Base-by-base conservation (phyloP, 2,113 vertebrate species). In the Rhabdornis inornatus region DNA sequence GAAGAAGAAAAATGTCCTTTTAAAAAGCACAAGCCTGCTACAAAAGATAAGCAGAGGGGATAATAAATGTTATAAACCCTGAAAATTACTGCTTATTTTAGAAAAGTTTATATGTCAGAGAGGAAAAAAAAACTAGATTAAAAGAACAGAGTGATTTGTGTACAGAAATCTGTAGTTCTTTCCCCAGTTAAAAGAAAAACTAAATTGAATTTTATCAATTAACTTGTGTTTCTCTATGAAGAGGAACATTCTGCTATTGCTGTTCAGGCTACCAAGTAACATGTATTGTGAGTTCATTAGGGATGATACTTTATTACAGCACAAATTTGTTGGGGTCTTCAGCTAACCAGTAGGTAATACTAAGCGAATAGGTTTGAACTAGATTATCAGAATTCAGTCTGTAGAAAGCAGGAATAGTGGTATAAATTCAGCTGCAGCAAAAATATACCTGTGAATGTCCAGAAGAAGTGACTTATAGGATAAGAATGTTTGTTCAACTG, bases 21-120 rank as follows among this genome's bases (percentile, higher is more conserved):
- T 85, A 93, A 95, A 96, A 88, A 90, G 35, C 47, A 63, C 23
- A 93, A 87, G 18, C 39, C 87, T 97, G 90, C 78, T 93, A 90
- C 56, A 28, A 21, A 94, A 97, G 96, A 96, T 97, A 97, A 98
- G 84, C 88, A 92, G 64, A 92, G 71, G 33, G 79, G 74, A 94
- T 97, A 97, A 97, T 97, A 77, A 97, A 95, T 83, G 70, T 90
- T 97, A 95, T 91, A 95, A 97, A 96, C 87, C 93, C 68, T 81
- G 63, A 90, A 97, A 97, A 97, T 96, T 96, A 94, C 76, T 91
- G 75, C 40, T 96, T 65, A 75, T 90, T 97, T 97, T 92, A 94
- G 90, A 90, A 96, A 96, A 95, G 47, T 96, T 96, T 95, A 37
- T 92, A 75, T 96, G 90, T 90, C 92, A 97, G 44, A 89, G 23